Evolutionary conservation across 2,113 vertebrate species (phyloP).

Genomic region (Forbesichthys agassizii): DNA sequence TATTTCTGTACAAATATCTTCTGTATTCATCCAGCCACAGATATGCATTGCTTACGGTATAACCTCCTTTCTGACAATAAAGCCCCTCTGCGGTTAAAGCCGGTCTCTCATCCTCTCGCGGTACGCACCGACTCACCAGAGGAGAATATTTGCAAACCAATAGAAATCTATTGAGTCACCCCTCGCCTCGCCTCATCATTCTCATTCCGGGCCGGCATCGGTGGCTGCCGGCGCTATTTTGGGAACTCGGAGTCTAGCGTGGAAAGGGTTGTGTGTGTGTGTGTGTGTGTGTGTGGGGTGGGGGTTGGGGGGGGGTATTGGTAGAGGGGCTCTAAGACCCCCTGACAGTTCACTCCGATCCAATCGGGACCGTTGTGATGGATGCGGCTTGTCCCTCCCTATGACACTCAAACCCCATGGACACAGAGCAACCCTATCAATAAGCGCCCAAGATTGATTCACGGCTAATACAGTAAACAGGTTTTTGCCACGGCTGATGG

Average conservation of each 20-base stretch:
- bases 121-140: constrained; percentile 13
- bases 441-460: constrained; percentile 50
- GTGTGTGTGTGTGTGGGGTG: not conserved
- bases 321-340: not conserved
- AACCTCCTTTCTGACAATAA: constrained; percentile 7
- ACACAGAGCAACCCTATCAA: constrained; percentile 48
- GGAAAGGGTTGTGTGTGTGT: not conserved
- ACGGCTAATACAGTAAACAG: constrained; percentile 32
- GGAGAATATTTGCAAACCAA: constrained; percentile 33
- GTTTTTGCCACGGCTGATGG: constrained; percentile 17
- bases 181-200: constrained; percentile 11
- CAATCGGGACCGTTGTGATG: constrained; percentile 48
- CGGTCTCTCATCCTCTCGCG: constrained; percentile 1
- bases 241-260: constrained; percentile 10
- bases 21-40: no score
- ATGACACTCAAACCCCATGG: constrained; percentile 50
- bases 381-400: constrained; percentile 48
- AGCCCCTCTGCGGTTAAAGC: constrained; percentile 14
- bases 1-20: no score
- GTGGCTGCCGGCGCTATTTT: constrained; percentile 39
- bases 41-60: not conserved
- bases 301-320: not conserved
- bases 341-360: constrained; percentile 9
- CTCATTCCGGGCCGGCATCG: not conserved
- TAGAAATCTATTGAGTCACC: constrained; percentile 27